phyloP scores from a whole-genome alignment of 2,113 vertebrate species.

The Cyanoramphus novaezelandiae region DNA sequence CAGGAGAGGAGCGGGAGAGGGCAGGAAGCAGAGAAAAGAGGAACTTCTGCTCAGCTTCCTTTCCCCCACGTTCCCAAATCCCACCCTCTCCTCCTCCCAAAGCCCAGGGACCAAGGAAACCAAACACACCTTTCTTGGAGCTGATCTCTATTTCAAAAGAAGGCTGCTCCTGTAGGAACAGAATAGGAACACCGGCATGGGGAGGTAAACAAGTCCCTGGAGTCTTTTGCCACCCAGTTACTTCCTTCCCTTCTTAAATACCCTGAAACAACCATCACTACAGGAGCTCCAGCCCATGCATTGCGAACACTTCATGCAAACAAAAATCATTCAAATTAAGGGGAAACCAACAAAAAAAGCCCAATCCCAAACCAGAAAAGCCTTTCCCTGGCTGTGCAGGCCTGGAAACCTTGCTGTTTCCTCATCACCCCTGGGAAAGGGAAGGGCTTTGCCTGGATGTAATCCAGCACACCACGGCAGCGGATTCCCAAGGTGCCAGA shows the following conservation, averaged over 20 bases:
- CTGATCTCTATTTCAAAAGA: slow-evolving; percentile 5
- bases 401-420: background rate
- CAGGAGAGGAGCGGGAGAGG: background rate
- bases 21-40: accelerated
- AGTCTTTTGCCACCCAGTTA: background rate
- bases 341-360: background rate
- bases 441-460: background rate
- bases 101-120: background rate
- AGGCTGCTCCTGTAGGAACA: background rate
- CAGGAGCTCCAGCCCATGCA: background rate
- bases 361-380: background rate
- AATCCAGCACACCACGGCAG: background rate
- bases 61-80: background rate
- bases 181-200: background rate
- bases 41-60: background rate
- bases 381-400: background rate
- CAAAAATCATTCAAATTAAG: background rate
- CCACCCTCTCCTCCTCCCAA: background rate
- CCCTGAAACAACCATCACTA: background rate
- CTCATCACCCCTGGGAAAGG: background rate
- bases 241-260: background rate
- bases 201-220: background rate
- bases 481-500: background rate
- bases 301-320: background rate
- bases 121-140: background rate